phyloP scores from a whole-genome alignment of 37 sponge, comb jelly and placozoan species.

The Halichondria panicea region DNA sequence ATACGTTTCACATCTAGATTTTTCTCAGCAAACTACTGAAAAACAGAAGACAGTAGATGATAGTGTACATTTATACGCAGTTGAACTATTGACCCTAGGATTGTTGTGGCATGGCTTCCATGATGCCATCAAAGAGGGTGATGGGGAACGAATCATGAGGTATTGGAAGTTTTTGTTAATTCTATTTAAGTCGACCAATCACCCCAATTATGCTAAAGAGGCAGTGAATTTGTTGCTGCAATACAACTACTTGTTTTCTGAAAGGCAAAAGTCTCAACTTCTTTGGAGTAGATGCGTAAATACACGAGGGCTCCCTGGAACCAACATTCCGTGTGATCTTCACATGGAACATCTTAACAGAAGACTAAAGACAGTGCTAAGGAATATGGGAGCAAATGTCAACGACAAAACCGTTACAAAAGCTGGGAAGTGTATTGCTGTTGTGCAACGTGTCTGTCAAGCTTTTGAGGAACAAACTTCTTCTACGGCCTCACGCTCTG shows the following conservation, averaged over 20 bases:
- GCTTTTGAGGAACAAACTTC: conserved; percentile 25
- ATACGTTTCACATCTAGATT: no score
- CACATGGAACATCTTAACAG: conserved; percentile 60
- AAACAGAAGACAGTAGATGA: no score
- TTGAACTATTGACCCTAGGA: conserved; percentile 6
- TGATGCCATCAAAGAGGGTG: conserved; percentile 45
- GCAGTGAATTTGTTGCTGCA: conserved; percentile 20
- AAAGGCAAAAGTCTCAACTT: conserved; percentile 38
- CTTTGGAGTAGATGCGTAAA: conserved; percentile 47
- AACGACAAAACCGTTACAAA: neutral
- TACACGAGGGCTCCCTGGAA: conserved; percentile 37
- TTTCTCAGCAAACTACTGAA: no score
- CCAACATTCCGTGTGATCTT: conserved; percentile 54
- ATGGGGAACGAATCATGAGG: conserved; percentile 33
- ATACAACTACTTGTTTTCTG: conserved; percentile 44
- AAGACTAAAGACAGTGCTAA: conserved; percentile 20
- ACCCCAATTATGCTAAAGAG: neutral
- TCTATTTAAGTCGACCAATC: conserved; percentile 18
- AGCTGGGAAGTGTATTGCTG: conserved; percentile 30
- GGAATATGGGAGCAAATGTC: conserved; percentile 36
- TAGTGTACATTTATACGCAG: conserved; percentile 3
- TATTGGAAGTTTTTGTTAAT: conserved; percentile 40
- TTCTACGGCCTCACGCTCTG: neutral
- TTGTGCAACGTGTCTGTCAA: conserved; percentile 27
- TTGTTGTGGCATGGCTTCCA: conserved; percentile 36